These are phyloP conservation scores for Ceuthmochares aereus DNA, from an alignment of 2,113 vertebrate species.

Conservation along the genomic window DNA sequence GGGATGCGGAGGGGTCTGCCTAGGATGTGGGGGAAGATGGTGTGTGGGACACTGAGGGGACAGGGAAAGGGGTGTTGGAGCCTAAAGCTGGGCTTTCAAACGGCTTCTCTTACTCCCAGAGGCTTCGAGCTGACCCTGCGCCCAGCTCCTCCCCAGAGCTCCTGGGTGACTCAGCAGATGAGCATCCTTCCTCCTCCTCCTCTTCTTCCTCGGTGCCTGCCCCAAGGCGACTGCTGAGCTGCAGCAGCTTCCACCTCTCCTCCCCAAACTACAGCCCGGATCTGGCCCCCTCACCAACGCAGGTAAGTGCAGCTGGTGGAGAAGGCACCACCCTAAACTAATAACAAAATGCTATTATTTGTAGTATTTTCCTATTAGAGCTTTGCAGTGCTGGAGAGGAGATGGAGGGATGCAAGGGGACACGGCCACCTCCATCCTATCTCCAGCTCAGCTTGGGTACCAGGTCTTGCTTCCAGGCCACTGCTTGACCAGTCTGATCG, in stretches of 20 bases:
- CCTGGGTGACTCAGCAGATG: neutral
- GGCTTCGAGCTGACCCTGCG: neutral
- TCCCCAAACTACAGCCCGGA: neutral
- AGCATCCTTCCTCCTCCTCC: neutral
- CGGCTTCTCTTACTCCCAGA: neutral
- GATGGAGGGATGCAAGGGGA: neutral
- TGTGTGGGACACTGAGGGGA: accelerated
- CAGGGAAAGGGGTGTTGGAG: neutral
- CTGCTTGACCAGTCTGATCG: accelerated
- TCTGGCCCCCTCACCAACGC: neutral
- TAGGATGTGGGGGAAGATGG: too few relatives aligned
- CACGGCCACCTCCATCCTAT: neutral
- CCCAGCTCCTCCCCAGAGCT: neutral
- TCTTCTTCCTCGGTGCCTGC: neutral
- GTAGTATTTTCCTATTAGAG: neutral
- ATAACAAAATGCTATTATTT: neutral
- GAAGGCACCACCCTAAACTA: neutral
- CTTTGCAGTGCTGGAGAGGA: neutral
- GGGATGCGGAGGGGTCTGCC: neutral
- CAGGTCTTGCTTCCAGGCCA: neutral
- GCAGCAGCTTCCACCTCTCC: conserved; percentile 29
- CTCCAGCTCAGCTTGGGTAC: neutral
- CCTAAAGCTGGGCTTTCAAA: neutral
- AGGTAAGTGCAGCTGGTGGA: neutral
- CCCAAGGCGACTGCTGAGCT: neutral